Base-by-base conservation (phyloP, 2,797 vertebrate genomes). In the Manis pentadactyla region DNA sequence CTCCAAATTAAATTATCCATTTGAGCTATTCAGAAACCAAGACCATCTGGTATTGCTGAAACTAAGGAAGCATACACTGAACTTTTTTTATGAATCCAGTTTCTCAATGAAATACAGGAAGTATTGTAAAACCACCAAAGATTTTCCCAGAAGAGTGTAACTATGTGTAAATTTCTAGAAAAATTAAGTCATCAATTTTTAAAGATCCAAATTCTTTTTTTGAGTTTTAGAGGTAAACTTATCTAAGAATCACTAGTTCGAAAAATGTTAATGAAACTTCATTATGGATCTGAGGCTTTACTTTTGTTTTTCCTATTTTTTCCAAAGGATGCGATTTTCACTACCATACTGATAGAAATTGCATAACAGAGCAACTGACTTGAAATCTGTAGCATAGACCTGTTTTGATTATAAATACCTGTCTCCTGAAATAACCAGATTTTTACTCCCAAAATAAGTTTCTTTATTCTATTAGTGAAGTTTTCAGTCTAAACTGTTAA, bases 141-240 rank as follows among this genome's bases (percentile, higher is more conserved):
- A n/a, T 29, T 42, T 88, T 81, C 42, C 31, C 77, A 68, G 29
- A 75, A 51, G 37, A n/a, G 37, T 78, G 4, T 68, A 87, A 31
- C 66, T 91, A 85, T 59, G 34, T 21, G 92, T 46, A 84, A 82
- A 7, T 75, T 88, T 81, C 51, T 87, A 75, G 53, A 71, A 92
- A 86, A 7, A 93, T 31, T 29, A 82, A 87, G 11, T 59, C 51
- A 86, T 23, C 31, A 46, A 55, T 51, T 95, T 89, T 53, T 31
- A 90, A 94, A 95, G 49, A 42, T 92, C 27, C 27, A 29, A 74
- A 87, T 71, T 79, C 42, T 66, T 69, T 79, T 37, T 66, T 85
- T 77, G 7, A 83, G 42, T 63, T 88, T 88, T 91, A 57, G 51
- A 68, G 34, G 21, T 49, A 78, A 86, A 77, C n/a, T 92, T 37